These are phyloP conservation scores for Tenthredo mesomela DNA, from an alignment of 2,888 invertebrate species.

Conservation along the genomic window DNA sequence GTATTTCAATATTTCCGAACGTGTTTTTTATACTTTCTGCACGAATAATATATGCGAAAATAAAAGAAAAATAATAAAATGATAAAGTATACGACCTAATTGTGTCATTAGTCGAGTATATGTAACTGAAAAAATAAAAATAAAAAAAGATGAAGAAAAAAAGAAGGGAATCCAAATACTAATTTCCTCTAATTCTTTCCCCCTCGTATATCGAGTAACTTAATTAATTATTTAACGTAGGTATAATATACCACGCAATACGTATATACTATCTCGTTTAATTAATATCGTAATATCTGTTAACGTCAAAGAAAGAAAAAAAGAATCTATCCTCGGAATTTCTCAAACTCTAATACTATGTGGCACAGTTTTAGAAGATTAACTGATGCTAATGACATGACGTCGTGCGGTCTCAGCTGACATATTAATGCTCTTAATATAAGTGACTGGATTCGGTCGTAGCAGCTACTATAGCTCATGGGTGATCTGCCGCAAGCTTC, in stretches of 20 bases:
- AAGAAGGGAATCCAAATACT: background rate
- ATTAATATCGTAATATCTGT: conserved; percentile 71
- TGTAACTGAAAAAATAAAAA: too few relatives aligned
- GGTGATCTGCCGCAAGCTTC: background rate
- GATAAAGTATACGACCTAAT: too few relatives aligned
- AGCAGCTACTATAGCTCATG: background rate
- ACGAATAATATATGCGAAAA: too few relatives aligned
- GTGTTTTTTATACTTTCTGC: too few relatives aligned
- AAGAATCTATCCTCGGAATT: conserved; percentile 62
- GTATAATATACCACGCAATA: background rate
- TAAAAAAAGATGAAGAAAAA: background rate
- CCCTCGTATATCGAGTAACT: background rate
- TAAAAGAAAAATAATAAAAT: too few relatives aligned
- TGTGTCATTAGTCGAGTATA: too few relatives aligned
- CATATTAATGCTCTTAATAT: conserved; percentile 73
- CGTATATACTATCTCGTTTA: conserved; percentile 60
- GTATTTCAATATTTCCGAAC: too few relatives aligned
- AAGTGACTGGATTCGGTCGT: conserved; percentile 71
- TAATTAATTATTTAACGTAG: background rate
- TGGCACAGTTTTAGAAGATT: conserved; percentile 68
- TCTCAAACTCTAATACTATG: conserved; percentile 8
- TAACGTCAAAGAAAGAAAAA: conserved; percentile 65
- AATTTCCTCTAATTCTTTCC: background rate
- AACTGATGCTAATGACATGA: conserved; percentile 61
- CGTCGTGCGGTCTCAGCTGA: conserved; percentile 70